phyloP scores from a whole-genome alignment of 2,888 invertebrate species.

The Camponotus fellah region DNA sequence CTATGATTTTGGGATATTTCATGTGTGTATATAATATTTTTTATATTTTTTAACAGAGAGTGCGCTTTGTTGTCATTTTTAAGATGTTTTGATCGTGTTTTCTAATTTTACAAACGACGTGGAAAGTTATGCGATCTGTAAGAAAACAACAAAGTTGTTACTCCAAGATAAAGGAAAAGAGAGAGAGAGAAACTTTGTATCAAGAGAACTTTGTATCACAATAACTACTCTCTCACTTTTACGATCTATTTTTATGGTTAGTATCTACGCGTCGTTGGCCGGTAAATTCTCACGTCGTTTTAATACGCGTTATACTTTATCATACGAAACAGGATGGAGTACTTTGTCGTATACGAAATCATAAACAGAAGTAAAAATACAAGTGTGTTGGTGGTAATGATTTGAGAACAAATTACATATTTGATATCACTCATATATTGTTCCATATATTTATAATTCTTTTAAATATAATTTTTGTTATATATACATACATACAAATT shows the following conservation, averaged over 20 bases:
- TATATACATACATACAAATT: not conserved
- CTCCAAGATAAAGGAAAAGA: not conserved
- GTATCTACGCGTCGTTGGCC: constrained; percentile 15
- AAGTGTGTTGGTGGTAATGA: not conserved
- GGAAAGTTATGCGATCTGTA: constrained; percentile 30
- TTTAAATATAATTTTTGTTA: no score
- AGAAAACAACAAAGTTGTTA: constrained; percentile 48
- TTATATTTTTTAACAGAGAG: not conserved
- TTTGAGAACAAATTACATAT: constrained; percentile 1
- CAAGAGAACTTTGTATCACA: constrained; percentile 11
- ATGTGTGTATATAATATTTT: not conserved
- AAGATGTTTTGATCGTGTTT: constrained; percentile 12
- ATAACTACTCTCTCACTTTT: constrained; percentile 45
- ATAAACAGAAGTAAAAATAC: constrained; percentile 25
- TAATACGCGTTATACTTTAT: constrained; percentile 37
- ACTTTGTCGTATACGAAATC: constrained; percentile 20
- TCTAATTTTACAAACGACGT: constrained; percentile 20
- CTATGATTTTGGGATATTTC: not conserved
- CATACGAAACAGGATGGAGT: not conserved
- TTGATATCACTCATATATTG: not conserved
- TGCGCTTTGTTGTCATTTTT: constrained; percentile 2
- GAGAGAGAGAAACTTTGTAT: constrained; percentile 21
- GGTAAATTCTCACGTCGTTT: constrained; percentile 39
- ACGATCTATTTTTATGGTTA: constrained; percentile 28
- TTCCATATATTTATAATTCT: not conserved